These are phyloP conservation scores for Tachystola acroxantha DNA, from an alignment of 2,888 invertebrate genomes.

Conservation along the genomic window DNA sequence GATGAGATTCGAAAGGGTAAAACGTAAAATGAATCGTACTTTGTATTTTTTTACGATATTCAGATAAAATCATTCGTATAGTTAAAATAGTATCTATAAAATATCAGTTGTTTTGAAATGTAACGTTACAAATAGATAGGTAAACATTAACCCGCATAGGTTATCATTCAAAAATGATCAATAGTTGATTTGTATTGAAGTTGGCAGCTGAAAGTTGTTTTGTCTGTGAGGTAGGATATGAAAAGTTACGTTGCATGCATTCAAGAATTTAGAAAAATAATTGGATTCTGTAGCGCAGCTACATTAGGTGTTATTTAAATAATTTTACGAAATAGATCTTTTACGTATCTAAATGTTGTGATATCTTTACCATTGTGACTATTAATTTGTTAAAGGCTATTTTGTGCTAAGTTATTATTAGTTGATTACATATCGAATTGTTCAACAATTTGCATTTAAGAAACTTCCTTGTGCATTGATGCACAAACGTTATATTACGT, in stretches of 20 bases:
- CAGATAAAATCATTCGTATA: conserved; percentile 27
- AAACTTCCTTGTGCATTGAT: conserved; percentile 23
- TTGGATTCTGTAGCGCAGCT: conserved; percentile 18
- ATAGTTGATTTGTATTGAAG: not conserved
- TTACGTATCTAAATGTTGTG: conserved; percentile 39
- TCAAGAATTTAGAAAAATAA: conserved; percentile 1
- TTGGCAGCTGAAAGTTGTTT: conserved; percentile 20
- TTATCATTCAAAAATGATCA: not conserved
- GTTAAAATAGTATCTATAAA: conserved; percentile 12
- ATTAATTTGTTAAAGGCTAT: conserved; percentile 16
- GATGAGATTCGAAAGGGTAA: conserved; percentile 3
- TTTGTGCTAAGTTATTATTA: conserved; percentile 8
- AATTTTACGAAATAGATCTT: conserved; percentile 23
- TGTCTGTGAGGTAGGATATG: not conserved
- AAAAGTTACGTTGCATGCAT: not conserved
- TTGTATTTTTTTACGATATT: conserved; percentile 50
- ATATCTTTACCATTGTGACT: conserved; percentile 30
- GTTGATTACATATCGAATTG: conserved; percentile 39
- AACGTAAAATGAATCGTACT: conserved; percentile 27
- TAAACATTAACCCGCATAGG: too few species aligned
- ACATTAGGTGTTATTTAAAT: conserved; percentile 16
- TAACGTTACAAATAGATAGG: too few species aligned
- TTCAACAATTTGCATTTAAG: conserved; percentile 49
- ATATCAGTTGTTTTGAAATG: too few species aligned
- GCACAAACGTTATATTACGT: conserved; percentile 29